Base-by-base conservation (phyloP, 2,888 invertebrate genomes). In the Hirtodrosophila duncani region DNA sequence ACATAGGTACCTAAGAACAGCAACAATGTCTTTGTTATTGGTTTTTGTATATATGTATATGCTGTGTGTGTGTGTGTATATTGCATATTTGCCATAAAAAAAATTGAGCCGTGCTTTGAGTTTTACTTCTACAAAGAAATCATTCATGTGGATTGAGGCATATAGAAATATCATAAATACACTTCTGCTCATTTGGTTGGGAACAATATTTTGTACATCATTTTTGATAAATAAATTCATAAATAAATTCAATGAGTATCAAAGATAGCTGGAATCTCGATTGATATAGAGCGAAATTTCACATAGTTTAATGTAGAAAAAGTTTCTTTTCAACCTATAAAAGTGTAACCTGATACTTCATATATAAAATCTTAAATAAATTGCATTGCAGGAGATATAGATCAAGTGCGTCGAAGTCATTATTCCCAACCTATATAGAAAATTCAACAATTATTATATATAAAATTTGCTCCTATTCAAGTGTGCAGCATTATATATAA, bases 111-210 rank as follows among this genome's bases (percentile, higher is more conserved):
- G 56, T 43, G 52, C 50, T 26, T 48, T 39, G 45, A 56, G 60
- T 31, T 53, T 41, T 20, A 41, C 30, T 17, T 44, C 37, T 21
- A 61, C 60, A 67, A 78, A 62, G 64, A 64, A 75, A 42, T 62
- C 71, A 61, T 56, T 64, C 75, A 50, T 52, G 72, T 75, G 75
- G 36, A 74, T 62, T 62, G 46, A 63, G 38, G 34, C 61, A 45
- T 27, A 42, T 13, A 36, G 36, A 53, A n/a, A n/a, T n/a, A n/a
- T n/a, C 39, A 39, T 50, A 44, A 31, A 31, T 44, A 45, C 9
- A 10, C 21, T 60, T 45, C 42, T 8, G 18, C 7, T 23, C 4
- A 52, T 24, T 7, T 50, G 6, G 7, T 41, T 46, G 41, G 17
- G 8, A 26, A 6, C 17, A 17, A 18, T 10, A 10, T 26, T 9